Base-by-base conservation (phyloP, 2,888 invertebrate species). In the Corbicula japonica region DNA sequence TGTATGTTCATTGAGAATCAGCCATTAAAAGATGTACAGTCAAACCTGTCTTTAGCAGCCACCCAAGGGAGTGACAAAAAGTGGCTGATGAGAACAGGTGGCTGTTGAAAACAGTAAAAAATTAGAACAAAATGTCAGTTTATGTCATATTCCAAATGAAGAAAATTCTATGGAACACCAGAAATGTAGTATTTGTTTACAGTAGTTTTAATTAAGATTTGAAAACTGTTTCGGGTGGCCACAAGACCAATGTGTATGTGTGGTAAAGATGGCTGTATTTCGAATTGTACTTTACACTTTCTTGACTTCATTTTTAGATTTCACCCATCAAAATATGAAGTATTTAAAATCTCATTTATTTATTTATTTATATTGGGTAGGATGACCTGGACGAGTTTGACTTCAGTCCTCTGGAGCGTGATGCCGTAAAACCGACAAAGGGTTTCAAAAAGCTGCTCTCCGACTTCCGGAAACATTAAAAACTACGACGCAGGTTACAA, bases 331-430 rank as follows among this genome's bases (percentile, higher is more conserved):
- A n/a, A n/a, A n/a, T n/a, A 12, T n/a, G n/a, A n/a, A n/a, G n/a
- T n/a, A n/a, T n/a, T n/a, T n/a, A n/a, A n/a, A 46, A 18, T 46
- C 2, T n/a, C 46, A 2, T n/a, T 21, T 3, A 32, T 12, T 56
- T 18, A 1, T 12, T 46, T 46, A 30, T 26, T 44, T 12, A 30
- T 32, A 4, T 23, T 52, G 35, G 8, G 26, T 41, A 66, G 66
- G 66, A 66, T 41, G 54, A 54, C 21, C 8, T 66, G 66, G 66
- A 66, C 28, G 52, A 66, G 18, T 66, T 66, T 54, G 66, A 66
- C 38, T 38, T 66, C 38, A 28, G 38, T 30, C 66, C 66, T 0
- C 30, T 66, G 50, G 66, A 61, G n/a, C 61, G 61, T n/a, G n/a
- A n/a, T n/a, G n/a, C n/a, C n/a, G n/a, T n/a, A n/a, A n/a, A n/a